A percentile compares a stretch with the other conserved stretches of the same genome.
These are phyloP conservation scores for Panthera leo DNA, from an alignment of 2,113 vertebrate genomes.

Conservation along the genomic window DNA sequence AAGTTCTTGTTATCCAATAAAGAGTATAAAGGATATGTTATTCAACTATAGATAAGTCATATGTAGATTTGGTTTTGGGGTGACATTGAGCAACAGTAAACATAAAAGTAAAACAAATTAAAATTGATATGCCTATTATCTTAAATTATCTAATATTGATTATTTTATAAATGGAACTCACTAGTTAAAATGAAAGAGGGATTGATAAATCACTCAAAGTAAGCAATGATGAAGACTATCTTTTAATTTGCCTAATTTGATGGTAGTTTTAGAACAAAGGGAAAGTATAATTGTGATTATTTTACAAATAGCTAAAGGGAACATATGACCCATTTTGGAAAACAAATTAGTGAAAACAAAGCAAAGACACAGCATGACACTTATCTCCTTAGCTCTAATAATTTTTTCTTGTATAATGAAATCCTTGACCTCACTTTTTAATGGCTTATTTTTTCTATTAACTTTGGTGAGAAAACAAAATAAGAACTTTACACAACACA, in stretches of 20 bases:
- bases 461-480: background rate
- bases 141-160: background rate
- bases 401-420: conserved; percentile 65
- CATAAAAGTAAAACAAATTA: background rate
- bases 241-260: conserved; percentile 80
- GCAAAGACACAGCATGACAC: conserved; percentile 62
- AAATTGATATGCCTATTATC: conserved; percentile 26
- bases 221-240: conserved; percentile 79
- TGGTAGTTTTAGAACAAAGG: conserved; percentile 73
- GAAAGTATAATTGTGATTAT: conserved; percentile 80
- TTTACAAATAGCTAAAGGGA: conserved; percentile 78
- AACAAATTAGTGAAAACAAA: conserved; percentile 70
- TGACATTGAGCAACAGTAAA: background rate
- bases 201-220: conserved; percentile 75
- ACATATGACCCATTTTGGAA: conserved; percentile 75
- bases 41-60: background rate
- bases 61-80: background rate
- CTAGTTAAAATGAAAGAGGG: conserved; percentile 69
- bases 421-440: conserved; percentile 67
- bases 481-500: background rate
- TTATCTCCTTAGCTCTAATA: conserved; percentile 21
- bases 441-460: conserved; percentile 39
- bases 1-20: background rate
- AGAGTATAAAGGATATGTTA: background rate
- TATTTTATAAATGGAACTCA: conserved; percentile 64